Evolutionary conservation across 2,797 vertebrate species (phyloP).

Genomic region (Hafferia zeledoni): DNA sequence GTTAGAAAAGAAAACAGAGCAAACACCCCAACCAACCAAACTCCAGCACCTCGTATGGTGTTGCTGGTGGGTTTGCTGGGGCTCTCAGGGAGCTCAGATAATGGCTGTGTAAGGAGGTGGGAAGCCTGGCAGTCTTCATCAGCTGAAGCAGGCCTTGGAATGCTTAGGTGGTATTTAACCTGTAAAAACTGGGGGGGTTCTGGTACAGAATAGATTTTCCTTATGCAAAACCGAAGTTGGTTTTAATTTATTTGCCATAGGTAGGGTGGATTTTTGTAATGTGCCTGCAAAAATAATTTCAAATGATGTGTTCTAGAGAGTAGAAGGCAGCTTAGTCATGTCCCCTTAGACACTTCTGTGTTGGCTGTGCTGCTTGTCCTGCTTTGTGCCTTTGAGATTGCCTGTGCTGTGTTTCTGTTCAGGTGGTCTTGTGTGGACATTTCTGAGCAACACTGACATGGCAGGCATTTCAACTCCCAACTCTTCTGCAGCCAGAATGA

Average conservation of each 20-base stretch:
- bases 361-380: neutral
- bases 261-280: neutral
- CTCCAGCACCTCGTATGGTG: neutral
- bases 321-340: neutral
- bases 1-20: neutral
- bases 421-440: neutral
- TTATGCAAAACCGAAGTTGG: neutral
- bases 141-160: neutral
- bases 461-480: neutral
- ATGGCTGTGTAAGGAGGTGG: neutral
- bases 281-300: neutral
- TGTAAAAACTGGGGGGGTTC: neutral
- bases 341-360: neutral
- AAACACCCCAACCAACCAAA: neutral
- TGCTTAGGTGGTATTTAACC: neutral
- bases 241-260: neutral
- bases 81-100: neutral
- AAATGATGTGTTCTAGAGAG: neutral
- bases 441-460: neutral
- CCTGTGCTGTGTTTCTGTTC: neutral
- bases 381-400: neutral
- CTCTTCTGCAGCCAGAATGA: neutral
- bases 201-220: neutral
- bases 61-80: neutral
- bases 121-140: neutral